Evolutionary conservation across 1,140 invertebrate genomes (phyloP).

Genomic region (Drosophila rufa): DNA sequence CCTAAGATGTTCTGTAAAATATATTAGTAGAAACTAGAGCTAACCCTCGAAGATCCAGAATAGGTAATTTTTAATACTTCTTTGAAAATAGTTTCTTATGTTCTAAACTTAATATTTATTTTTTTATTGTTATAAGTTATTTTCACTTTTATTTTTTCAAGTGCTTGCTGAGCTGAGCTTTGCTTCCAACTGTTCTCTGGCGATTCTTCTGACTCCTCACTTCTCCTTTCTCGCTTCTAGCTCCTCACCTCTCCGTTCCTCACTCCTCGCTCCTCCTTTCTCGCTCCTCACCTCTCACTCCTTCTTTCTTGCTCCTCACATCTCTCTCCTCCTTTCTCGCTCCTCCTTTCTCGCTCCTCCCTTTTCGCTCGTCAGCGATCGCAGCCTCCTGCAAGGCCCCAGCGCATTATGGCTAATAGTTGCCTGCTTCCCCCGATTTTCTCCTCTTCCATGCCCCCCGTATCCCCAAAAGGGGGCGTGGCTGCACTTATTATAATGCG

Average conservation of each 20-base stretch:
- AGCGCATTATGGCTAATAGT: slow-evolving; percentile 76
- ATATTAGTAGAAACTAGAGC: too few relatives aligned
- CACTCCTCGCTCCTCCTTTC: too few relatives aligned
- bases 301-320: slow-evolving; percentile 1
- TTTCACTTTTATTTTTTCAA: background rate
- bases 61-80: too few relatives aligned
- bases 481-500: slow-evolving; percentile 76
- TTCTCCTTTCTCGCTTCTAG: background rate
- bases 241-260: too few relatives aligned
- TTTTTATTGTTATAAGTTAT: background rate
- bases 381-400: slow-evolving; percentile 28
- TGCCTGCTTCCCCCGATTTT: slow-evolving; percentile 27
- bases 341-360: background rate
- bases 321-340: background rate
- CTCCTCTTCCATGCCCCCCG: slow-evolving; percentile 1
- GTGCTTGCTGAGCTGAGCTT: slow-evolving; percentile 3
- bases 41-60: too few relatives aligned
- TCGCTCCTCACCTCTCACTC: background rate
- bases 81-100: too few relatives aligned
- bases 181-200: background rate
- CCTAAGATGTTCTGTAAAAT: background rate
- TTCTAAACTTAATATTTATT: background rate
- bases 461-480: slow-evolving; percentile 43
- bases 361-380: slow-evolving; percentile 15
- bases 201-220: slow-evolving; percentile 3